Conservation (phyloP, 53 echinoderm and acorn worm species). For the Zoroaster sp. region DNA sequence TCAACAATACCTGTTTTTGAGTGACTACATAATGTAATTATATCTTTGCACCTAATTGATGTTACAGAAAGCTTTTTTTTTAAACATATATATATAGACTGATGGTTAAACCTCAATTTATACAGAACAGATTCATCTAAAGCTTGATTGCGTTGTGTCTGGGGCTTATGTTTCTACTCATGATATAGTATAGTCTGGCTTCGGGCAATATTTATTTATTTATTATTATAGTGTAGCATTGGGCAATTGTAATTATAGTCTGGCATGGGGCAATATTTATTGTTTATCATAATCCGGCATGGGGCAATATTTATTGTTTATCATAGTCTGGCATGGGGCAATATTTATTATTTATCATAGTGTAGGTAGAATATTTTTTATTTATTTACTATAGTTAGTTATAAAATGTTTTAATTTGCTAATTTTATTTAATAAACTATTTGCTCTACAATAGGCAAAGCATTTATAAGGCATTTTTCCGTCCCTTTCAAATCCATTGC, state of each 20-base stretch:
- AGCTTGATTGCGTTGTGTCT: no score
- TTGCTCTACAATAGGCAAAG: background rate
- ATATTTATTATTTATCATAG: background rate
- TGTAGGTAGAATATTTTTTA: background rate
- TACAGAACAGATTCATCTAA: no score
- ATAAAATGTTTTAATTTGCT: background rate
- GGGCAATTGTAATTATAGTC: background rate
- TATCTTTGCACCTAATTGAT: no score
- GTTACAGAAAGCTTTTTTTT: no score
- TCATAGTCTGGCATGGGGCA: background rate
- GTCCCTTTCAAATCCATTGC: background rate
- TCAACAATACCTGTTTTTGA: no score
- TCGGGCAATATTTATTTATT: constrained; percentile 4
- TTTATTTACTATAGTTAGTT: background rate
- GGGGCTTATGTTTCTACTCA: background rate
- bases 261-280: background rate
- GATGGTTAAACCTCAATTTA: no score
- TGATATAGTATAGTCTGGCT: background rate
- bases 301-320: background rate
- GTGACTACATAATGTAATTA: no score
- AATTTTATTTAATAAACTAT: background rate
- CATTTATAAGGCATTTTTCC: background rate
- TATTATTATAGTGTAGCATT: background rate
- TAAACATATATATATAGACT: no score
- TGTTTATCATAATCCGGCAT: background rate